Base-by-base conservation (phyloP, 64 coral and sea anemone genomes). In the Porites australiensis region DNA sequence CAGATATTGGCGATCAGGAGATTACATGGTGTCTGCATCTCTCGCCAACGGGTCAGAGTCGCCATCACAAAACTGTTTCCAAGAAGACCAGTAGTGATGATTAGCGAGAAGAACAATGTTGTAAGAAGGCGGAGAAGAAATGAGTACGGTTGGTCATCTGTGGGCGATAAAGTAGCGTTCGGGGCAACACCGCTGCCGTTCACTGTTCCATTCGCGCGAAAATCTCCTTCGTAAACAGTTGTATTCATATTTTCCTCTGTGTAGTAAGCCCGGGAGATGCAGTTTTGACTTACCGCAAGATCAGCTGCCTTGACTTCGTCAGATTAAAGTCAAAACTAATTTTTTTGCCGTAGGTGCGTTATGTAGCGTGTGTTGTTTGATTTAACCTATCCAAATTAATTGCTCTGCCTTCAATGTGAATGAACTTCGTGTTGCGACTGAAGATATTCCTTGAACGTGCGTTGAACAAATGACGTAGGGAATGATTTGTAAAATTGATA, bases 1-100 rank as follows among this genome's bases (percentile, higher is more conserved):
- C 90, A 90, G 22, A 96, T 93, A 72, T 90, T 96, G 78, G 92
- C 92, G 47, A 96, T 83, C 37, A 96, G 79, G 12, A 89, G 92
- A 68, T 96, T 96, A 43, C 94, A 96, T 1, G 94, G 76, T 37
- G 90, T 96, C 2, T 83, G 85, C 75, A 96, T 84, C 43, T 88
- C 88, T 45, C 75, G 47, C 89, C 94, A 92, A 13, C 94, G 90
- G 13, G 88, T 45, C 43, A 96, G 13, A 4, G 95, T 97, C 19
- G 88, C 92, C 6, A 97, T 93, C 4, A 97, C 88, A 1, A 97
- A 55, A 50, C 58, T 65, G 75, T 86, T 94, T 6, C 95, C 95
- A 6, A 82, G 20, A 9, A 93, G 61, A 44, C 95, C 95, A 20
- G 58, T 61, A 3, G 90, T 70, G 6, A 93, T 89, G 22, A 97